Evolutionary conservation across 1,140 invertebrate species (phyloP), one percentile per base, ranked within the genome.

Genomic region (Euschistus heros): DNA sequence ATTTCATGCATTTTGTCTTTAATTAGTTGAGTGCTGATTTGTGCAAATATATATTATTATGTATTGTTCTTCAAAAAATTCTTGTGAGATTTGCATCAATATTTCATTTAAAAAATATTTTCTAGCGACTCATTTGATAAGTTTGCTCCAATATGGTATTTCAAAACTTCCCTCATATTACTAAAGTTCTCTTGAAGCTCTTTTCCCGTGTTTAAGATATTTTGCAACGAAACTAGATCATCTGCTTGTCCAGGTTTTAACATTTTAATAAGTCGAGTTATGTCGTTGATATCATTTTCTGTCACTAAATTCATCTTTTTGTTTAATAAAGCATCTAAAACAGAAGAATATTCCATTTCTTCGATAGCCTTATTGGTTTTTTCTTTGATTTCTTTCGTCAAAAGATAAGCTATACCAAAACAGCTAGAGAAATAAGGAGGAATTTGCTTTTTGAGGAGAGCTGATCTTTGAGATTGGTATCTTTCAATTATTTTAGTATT

Each of bases 331-430:
- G 3, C 5, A 22, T 22, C 47, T 18, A 50, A 18, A 50, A 22
- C 14, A 50, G n/a, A 20, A 22, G n/a, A n/a, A 18, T 50, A 50
- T 50, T 50, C 47, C 47, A 20, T 18, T 6, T 22, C 22, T 22
- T 50, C 47, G 5, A 50, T 50, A 8, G 47, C 22, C 47, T n/a
- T 18, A 50, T 50, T 50, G 7, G 22, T 50, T 14, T 22, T 50
- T 4, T 57, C 24, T 57, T 18, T 26, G 15, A 57, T 10, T 57
- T 57, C 54, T 24, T 22, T 57, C 2, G 24, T 57, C 5, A 57
- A 4, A 57, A 57, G 24, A 57, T 57, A 57, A 24, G 54, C 18
- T 2, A 57, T 57, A 24, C 54, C 54, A 57, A 57, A 57, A 15
- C 18, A 15, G 24, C 54, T 57, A 3, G 18, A 8, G 15, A 57